phyloP scores from a whole-genome alignment of 2,888 invertebrate species.

The Agrochola lota region DNA sequence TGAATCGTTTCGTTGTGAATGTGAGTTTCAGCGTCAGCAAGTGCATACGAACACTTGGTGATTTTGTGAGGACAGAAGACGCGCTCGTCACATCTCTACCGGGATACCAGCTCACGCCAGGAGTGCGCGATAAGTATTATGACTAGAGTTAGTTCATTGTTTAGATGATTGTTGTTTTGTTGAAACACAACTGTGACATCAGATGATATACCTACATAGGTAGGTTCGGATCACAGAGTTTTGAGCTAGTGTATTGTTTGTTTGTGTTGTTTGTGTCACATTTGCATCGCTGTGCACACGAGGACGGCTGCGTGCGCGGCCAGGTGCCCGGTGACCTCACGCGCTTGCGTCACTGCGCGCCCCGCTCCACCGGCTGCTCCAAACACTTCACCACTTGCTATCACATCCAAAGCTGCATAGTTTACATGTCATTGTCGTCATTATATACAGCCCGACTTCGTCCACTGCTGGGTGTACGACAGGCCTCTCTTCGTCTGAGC shows the following conservation, averaged over 20 bases:
- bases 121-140: not conserved
- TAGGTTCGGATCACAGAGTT: not conserved
- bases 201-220: not conserved
- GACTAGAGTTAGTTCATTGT: not conserved
- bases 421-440: not conserved
- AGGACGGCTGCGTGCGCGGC: constrained; percentile 19
- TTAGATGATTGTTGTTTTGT: not conserved
- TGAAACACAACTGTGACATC: not conserved
- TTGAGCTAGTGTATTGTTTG: not conserved
- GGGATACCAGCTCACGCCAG: not conserved
- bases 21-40: too few species aligned
- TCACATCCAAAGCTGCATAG: not conserved
- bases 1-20: not conserved
- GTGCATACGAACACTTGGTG: not conserved
- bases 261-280: constrained; percentile 5
- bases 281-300: constrained; percentile 13
- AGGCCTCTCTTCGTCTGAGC: too few species aligned
- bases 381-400: not conserved
- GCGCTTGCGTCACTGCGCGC: constrained; percentile 38
- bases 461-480: too few species aligned
- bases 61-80: not conserved
- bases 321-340: constrained; percentile 58
- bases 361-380: not conserved
- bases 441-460: not conserved
- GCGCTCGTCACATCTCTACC: not conserved